Evolutionary conservation across 2,113 vertebrate species (phyloP).

Genomic region (Heterotilapia buettikoferi): DNA sequence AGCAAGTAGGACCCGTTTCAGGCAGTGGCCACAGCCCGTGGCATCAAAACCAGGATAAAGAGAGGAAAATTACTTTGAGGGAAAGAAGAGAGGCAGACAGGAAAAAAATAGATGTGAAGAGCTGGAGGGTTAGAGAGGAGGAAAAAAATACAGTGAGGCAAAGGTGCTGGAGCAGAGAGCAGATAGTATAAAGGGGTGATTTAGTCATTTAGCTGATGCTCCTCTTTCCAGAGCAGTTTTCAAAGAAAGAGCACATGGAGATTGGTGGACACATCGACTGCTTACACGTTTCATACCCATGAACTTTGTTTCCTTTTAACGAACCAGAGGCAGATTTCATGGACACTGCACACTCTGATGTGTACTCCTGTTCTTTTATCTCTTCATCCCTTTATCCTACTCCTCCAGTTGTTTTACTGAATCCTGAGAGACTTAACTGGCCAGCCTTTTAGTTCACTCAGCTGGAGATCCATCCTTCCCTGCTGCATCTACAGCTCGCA

Average conservation of each 20-base stretch:
- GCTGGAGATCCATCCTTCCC: neutral
- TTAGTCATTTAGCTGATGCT: neutral
- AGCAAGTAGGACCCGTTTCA: conserved; percentile 12
- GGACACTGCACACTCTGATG: neutral
- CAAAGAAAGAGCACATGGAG: neutral
- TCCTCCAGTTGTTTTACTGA: neutral
- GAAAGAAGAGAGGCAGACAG: neutral
- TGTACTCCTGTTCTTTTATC: neutral
- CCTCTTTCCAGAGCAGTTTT: neutral
- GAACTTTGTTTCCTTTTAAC: neutral
- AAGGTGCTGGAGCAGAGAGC: neutral
- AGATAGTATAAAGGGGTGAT: neutral
- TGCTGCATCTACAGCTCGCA: neutral
- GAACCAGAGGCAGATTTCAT: neutral
- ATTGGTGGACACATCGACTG: neutral
- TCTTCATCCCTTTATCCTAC: neutral
- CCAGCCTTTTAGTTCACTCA: neutral
- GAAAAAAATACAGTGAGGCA: neutral
- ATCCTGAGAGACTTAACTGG: neutral
- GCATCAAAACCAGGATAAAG: conserved; percentile 30
- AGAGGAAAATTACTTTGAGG: conserved; percentile 30
- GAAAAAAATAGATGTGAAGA: neutral
- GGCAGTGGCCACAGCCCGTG: conserved; percentile 2
- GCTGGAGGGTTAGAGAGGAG: neutral
- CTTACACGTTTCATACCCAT: neutral